Conservation (phyloP, 2,797 vertebrate species). For the Clarias fuscus region DNA sequence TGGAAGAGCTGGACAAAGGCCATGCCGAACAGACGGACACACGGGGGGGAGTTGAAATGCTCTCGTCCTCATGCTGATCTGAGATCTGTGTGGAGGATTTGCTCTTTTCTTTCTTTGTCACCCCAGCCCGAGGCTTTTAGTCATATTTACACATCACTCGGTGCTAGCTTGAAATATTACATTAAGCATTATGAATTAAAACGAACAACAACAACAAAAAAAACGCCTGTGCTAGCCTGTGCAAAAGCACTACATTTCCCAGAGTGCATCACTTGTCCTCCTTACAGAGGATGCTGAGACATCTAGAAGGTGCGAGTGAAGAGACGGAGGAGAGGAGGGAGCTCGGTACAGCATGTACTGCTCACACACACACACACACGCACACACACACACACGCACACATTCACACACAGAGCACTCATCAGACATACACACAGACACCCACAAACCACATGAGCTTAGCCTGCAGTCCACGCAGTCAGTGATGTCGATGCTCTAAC, state of each 20-base stretch:
- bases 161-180: not conserved
- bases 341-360: slow-evolving; percentile 26
- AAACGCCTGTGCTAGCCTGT: not conserved
- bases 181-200: not conserved
- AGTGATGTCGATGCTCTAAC: slow-evolving; percentile 50
- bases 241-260: slow-evolving; percentile 53
- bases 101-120: slow-evolving; percentile 24
- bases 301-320: slow-evolving; percentile 22
- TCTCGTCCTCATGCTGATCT: slow-evolving; percentile 40
- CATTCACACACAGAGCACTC: slow-evolving; percentile 11
- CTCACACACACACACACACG: slow-evolving; percentile 30
- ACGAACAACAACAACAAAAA: not conserved
- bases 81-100: slow-evolving; percentile 36
- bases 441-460: slow-evolving; percentile 29
- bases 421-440: slow-evolving; percentile 36
- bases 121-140: slow-evolving; percentile 10
- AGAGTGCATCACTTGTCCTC: slow-evolving; percentile 38
- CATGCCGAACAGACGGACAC: slow-evolving; percentile 51
- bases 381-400: slow-evolving; percentile 18
- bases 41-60: slow-evolving; percentile 33
- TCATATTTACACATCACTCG: not conserved
- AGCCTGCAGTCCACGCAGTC: slow-evolving; percentile 43
- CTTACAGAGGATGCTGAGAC: slow-evolving; percentile 43
- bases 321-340: slow-evolving; percentile 43
- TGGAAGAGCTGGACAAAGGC: slow-evolving; percentile 42